phyloP scores from a whole-genome alignment of 2,888 invertebrate species.

The Eristalis arbustorum region DNA sequence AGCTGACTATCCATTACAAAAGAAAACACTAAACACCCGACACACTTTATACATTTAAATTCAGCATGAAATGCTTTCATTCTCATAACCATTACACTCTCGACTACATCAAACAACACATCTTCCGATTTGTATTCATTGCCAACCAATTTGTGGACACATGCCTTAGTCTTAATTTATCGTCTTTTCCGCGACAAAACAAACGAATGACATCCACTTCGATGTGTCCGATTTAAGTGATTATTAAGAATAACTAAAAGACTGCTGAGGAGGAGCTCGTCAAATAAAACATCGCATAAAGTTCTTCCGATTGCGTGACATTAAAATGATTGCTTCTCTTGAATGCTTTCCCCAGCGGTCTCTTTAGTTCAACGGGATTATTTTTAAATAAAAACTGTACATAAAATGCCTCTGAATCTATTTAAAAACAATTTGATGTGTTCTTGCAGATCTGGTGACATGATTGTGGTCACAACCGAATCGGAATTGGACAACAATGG shows the following conservation, averaged over 20 bases:
- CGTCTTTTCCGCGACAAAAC: background rate
- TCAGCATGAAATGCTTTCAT: background rate
- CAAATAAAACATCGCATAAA: background rate
- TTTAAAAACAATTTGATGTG: background rate
- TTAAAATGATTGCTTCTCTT: conserved; percentile 4
- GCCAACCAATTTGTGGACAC: background rate
- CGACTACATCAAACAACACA: background rate
- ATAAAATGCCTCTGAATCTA: background rate
- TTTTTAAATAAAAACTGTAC: background rate
- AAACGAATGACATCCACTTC: background rate
- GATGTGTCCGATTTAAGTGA: background rate
- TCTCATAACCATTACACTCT: background rate
- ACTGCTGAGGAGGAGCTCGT: background rate
- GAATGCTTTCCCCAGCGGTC: background rate
- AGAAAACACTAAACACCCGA: background rate
- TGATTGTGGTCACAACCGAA: conserved; percentile 84
- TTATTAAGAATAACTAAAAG: background rate
- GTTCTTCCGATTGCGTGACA: background rate
- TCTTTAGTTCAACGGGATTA: background rate
- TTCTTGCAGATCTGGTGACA: conserved; percentile 84
- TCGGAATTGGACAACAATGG: conserved; percentile 83
- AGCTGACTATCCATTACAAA: background rate
- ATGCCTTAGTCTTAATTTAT: background rate
- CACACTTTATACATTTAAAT: no score
- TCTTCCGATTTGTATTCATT: background rate